Conservation (phyloP, 2,113 vertebrate species). For the Xiphophorus couchianus region DNA sequence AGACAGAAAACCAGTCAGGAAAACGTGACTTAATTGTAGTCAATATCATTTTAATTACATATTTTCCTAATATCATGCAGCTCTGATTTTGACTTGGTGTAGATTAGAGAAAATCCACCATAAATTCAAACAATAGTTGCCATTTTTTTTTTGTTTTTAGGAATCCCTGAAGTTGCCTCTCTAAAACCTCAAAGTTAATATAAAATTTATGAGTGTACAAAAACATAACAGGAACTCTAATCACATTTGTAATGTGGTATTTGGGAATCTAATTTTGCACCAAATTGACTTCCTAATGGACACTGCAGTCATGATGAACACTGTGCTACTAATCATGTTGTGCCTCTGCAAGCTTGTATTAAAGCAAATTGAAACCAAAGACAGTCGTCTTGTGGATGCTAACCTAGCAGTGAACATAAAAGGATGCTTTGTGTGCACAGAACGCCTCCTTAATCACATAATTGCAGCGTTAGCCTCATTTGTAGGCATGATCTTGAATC, state of each 20-base stretch:
- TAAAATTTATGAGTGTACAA: no score
- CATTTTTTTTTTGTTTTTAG: no score
- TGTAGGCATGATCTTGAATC: neutral
- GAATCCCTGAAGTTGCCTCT: no score
- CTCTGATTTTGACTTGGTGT: no score
- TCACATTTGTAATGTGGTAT: slow-evolving; percentile 2
- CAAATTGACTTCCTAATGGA: neutral
- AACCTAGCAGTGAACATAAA: neutral
- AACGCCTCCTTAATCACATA: neutral
- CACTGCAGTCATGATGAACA: neutral
- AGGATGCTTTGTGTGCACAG: neutral
- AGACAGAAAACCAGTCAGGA: no score
- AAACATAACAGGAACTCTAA: no score
- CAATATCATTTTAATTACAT: no score
- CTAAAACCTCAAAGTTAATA: no score
- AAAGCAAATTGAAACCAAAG: slow-evolving; percentile 6
- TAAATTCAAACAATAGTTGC: no score
- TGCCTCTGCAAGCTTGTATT: neutral
- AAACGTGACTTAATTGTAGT: no score
- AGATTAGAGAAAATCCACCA: no score
- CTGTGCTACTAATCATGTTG: neutral
- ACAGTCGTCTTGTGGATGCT: neutral
- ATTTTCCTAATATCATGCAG: no score
- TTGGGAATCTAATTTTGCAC: neutral
- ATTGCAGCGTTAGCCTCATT: neutral